phyloP scores from a whole-genome alignment of 2,888 invertebrate species.

The Diploptera punctata region DNA sequence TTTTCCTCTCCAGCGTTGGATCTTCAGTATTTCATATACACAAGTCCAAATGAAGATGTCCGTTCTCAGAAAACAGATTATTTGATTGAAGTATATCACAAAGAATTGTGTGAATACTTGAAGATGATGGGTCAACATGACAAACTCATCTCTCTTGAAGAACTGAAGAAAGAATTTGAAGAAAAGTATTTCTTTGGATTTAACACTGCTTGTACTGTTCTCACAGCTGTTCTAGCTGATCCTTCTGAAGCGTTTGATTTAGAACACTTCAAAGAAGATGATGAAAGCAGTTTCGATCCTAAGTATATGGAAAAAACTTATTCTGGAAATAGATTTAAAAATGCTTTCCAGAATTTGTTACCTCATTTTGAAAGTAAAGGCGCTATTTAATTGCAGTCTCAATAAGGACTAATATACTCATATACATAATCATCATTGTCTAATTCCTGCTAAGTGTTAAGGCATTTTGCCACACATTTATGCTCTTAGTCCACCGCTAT shows the following conservation, averaged over 20 bases:
- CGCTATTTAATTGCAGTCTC: not conserved
- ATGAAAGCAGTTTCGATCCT: not conserved
- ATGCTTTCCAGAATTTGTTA: not conserved
- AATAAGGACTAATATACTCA: no score
- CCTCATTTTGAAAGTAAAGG: slow-evolving; percentile 17
- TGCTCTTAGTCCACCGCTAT: no score
- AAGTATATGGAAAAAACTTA: slow-evolving; percentile 1
- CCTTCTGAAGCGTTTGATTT: slow-evolving; percentile 38
- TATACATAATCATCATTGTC: no score
- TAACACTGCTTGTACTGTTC: slow-evolving; percentile 41
- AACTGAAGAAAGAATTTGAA: slow-evolving; percentile 45
- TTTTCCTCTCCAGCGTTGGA: slow-evolving; percentile 37
- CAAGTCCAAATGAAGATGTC: slow-evolving; percentile 24
- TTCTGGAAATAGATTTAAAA: not conserved
- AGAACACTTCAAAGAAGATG: not conserved
- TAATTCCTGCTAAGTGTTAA: no score
- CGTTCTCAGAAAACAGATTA: slow-evolving; percentile 20
- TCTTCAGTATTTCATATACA: slow-evolving; percentile 40
- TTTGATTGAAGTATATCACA: slow-evolving; percentile 36
- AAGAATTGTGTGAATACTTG: slow-evolving; percentile 15
- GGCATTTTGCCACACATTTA: no score
- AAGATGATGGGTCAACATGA: not conserved
- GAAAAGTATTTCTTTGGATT: slow-evolving; percentile 43
- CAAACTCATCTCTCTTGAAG: slow-evolving; percentile 36
- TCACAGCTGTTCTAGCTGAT: slow-evolving; percentile 43